Base-by-base conservation (phyloP, 2,113 vertebrate genomes). In the Chaetodon auriga region DNA sequence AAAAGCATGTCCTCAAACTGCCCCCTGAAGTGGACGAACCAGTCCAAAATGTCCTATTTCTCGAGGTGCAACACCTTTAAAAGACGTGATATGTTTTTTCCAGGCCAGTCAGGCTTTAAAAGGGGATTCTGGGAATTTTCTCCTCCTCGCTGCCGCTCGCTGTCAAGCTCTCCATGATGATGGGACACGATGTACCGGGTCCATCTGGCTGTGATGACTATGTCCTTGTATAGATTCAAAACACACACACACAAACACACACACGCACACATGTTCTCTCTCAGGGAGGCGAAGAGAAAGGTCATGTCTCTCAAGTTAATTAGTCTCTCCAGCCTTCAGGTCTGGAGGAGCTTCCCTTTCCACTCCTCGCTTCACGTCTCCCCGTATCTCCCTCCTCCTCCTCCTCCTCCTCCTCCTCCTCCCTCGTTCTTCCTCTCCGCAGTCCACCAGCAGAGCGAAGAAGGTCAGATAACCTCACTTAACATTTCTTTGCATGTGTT, bases 251-350 rank as follows among this genome's bases (percentile, higher is more conserved):
- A 30, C 78, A 78, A 30, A 30, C 1, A 30, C 78, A 78, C 65
- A 46, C 13, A 23, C 18, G 61, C 68, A 60, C 43, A 66, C 54
- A 46, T 68, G 25, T 68, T 48, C 48, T 38, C 63, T 81, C 72
- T 68, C 48, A 49, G 80, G 64, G 69, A 75, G 35, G 49, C 68
- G 51, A 58, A 82, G 58, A 75, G 54, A 87, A 86, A 92, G 90
- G 90, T 84, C 51, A 68, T 6, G 74, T 66, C 86, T 89, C 65
- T 89, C 63, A 61, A 77, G 79, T 89, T 90, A 92, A 92, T 90
- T 90, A 90, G 84, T 65, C 77, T 83, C 73, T 72, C 19, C 13
- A 45, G 63, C 85, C 83, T 65, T 81, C 78, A 10, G 78, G 78
- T 84, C 63, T 63, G 68, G 46, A 81, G 72, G 48, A 83, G 78